Evolutionary conservation across 2,113 vertebrate genomes (phyloP), one percentile per base, ranked within the genome.

Genomic region (Zosterops pallidus): DNA sequence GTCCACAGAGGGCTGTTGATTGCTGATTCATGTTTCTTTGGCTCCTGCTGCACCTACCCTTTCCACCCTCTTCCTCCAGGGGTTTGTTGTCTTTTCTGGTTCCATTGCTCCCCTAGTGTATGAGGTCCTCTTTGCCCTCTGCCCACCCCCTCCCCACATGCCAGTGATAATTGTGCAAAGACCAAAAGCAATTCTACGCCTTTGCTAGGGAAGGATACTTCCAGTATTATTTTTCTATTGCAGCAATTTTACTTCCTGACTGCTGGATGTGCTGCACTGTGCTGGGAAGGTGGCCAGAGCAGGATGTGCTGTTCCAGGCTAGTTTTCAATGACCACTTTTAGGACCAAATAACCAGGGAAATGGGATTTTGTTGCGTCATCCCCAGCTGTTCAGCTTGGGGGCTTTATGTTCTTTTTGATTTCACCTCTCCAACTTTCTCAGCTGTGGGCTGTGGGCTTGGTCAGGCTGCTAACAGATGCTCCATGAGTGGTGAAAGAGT

Each of bases 221-320:
- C 72, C 44, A 52, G 1, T 29, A 41, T 15, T 87, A 17, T 74
- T 88, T 77, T 88, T 86, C 44, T 75, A 0, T 83, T 23, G 9
- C 71, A 90, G 60, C 10, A 3, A 2, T 78, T 88, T 96, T 88
- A 46, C 60, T 90, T 96, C 76, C 71, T 80, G 49, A 39, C 29
- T 91, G 47, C 67, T 92, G 18, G 52, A 68, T 88, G 64, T 69
- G 90, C 31, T 59, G 82, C 39, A 24, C 23, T 76, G 62, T 83
- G 74, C 89, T 87, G 84, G 91, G 91, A 89, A 57, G 56, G 52
- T 80, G 87, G 63, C 91, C 94, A 94, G 90, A 59, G 71, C 76
- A 86, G 83, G 83, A 92, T 78, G 37, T 92, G 88, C 83, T 18
- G 5, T 93, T 92, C 79, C 76, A 82, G 76, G 12, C 44, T 71